Evolutionary conservation across 1,140 invertebrate species (phyloP).

Genomic region (Papilio polytes): DNA sequence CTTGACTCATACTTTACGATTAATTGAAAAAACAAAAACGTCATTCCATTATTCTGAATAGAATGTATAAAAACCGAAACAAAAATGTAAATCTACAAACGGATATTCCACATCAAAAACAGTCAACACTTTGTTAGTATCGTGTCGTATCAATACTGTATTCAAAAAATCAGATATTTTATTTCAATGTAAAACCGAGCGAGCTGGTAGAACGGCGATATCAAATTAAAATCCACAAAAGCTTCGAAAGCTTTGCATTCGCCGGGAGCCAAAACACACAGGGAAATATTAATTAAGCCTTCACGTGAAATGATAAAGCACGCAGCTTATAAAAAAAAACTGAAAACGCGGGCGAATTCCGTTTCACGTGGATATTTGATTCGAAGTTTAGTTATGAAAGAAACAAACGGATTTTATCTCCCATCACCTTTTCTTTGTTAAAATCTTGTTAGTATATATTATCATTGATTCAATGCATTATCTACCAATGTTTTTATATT

Average conservation of each 20-base stretch:
- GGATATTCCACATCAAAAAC: background rate
- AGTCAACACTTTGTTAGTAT: background rate
- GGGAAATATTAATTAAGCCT: conserved; percentile 69
- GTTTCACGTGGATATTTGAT: conserved; percentile 21
- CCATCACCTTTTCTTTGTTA: background rate
- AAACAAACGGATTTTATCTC: background rate
- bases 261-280: conserved; percentile 62
- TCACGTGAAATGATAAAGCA: conserved; percentile 64
- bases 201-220: conserved; percentile 35
- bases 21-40: too few relatives aligned
- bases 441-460: background rate
- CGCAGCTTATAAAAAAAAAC: conserved; percentile 61
- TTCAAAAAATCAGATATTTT: background rate
- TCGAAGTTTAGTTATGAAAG: background rate
- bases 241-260: conserved; percentile 48
- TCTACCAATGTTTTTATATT: background rate
- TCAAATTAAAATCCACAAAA: conserved; percentile 56
- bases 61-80: background rate
- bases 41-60: too few relatives aligned
- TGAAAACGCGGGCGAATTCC: background rate
- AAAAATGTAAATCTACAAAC: background rate
- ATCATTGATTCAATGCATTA: background rate
- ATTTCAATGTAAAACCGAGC: conserved; percentile 32
- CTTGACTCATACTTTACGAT: too few relatives aligned
- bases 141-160: background rate